Conservation (phyloP, 2,888 invertebrate species). For the Elegia similella region DNA sequence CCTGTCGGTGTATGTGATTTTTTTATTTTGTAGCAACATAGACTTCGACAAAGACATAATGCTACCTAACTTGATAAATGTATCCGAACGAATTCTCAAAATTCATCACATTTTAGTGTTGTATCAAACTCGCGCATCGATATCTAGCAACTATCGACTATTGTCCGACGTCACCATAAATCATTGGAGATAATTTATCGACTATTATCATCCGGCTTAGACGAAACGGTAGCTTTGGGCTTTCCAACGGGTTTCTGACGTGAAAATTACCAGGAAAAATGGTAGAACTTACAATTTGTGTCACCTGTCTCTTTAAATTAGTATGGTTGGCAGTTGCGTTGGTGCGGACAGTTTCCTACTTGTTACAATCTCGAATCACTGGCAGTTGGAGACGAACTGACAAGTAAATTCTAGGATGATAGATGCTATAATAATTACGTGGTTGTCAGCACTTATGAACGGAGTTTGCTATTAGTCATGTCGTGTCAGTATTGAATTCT, state of each 20-base stretch:
- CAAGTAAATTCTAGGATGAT: constrained; percentile 14
- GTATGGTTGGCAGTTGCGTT: constrained; percentile 8
- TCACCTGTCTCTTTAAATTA: constrained; percentile 30
- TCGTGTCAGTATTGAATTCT: constrained; percentile 8
- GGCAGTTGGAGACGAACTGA: constrained; percentile 6
- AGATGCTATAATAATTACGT: constrained; percentile 11
- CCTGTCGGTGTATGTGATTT: not conserved
- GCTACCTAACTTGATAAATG: constrained; percentile 12
- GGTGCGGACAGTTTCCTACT: not conserved
- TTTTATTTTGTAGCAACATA: not conserved
- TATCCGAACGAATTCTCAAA: constrained; percentile 13
- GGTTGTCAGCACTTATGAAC: constrained; percentile 3
- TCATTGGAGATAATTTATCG: constrained; percentile 55
- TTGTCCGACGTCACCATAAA: constrained; percentile 48
- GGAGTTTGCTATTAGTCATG: constrained; percentile 13
- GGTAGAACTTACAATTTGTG: constrained; percentile 45
- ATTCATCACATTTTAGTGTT: constrained; percentile 23
- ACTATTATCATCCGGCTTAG: constrained; percentile 47
- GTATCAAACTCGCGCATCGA: constrained; percentile 23
- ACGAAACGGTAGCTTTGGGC: constrained; percentile 60
- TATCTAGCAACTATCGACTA: constrained; percentile 34
- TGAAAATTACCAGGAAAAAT: constrained; percentile 61
- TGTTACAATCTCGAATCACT: not conserved
- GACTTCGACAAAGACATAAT: constrained; percentile 7
- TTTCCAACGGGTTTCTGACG: constrained; percentile 39